Evolutionary conservation across 53 echinoderm and acorn worm species (phyloP), one percentile per base, ranked within the genome.

Genomic region (Glandiceps talaboti): DNA sequence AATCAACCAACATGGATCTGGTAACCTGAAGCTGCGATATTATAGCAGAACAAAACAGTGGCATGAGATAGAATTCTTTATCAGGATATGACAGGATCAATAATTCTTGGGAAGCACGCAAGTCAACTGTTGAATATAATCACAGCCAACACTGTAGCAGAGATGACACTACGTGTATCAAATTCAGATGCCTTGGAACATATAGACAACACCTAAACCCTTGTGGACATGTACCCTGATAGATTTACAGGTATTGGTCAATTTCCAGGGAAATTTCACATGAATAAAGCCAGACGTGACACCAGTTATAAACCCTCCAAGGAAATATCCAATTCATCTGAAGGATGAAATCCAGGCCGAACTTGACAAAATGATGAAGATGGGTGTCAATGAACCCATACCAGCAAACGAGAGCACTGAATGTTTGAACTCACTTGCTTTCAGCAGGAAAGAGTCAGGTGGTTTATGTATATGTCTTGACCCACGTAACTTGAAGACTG

Each of bases 141-240:
- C 64, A 45, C 64, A 45, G 64, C 20, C 6, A 45, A 45, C 64
- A 45, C 64, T 20, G 6, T 45, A 45, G 64, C 64, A 45, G 64
- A 6, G 20, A 45, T 45, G 64, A 45, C 64, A 45, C 64, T 45
- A 45, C 64, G 64, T 45, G 64, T 45, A 12, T 6, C 64, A 45
- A 45, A 45, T 20, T 45, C 64, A 45, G 64, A 45, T 45, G 64
- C 64, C 6, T 20, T 20, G 20, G 20, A 45, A 45, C 64, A 6
- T 6, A 45, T 45, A 12, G 64, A 45, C 64, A 45, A 45, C 64
- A 45, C 64, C 6, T 45, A 6, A 45, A 45, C 64, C 6, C 64
- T 45, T 6, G 64, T 45, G 64, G 64, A 45, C 64, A 45, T 26
- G 33, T 80, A 80, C 64, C 73, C 80, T 27, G 80, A 80, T 33